Base-by-base conservation (phyloP, 2,797 vertebrate genomes). In the Anas flavirostris region DNA sequence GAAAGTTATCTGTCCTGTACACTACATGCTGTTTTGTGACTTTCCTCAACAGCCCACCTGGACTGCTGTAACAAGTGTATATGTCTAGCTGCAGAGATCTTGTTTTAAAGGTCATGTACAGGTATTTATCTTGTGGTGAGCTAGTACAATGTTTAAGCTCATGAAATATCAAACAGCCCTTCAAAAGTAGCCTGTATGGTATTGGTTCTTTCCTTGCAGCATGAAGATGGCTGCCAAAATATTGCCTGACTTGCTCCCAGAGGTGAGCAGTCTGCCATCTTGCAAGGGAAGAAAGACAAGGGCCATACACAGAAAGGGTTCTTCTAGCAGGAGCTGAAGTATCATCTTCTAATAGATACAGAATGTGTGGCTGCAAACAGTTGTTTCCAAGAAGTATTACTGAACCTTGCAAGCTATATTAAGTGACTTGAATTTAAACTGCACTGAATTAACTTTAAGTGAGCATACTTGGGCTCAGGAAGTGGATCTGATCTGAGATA, bases 401-500 rank as follows among this genome's bases (percentile, higher is more conserved):
- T 79, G 77, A 88, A 70, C 13, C 17, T 76, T 76, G 87, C 76
- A 80, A 88, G 77, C 89, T 82, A 44, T 68, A 60, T 81, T 81
- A 28, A 86, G 67, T 50, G 86, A 84, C 92, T 94, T 83, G 74
- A 86, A 74, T 25, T 82, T 35, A 75, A 92, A 84, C 74, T 88
- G 93, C 91, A 97, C 90, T 91, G 91, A 92, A 69, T 83, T 78
- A 64, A 73, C 39, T 90, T 5, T 68, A 55, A 4, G 1, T 48
- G 43, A 46, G 39, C 62, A 29, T 52, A 46, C 70, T 50, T 33
- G 25, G 82, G 46, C 74, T 82, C 0, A 2, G 87, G 68, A 82
- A 64, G 0, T 4, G 18, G 35, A 44, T 12, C 21, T 91, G 58
- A 7, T 56, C 74, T 43, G 56, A 69, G 26, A 68, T 3, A 22